These are phyloP conservation scores for Eublepharis macularius DNA, from an alignment of 2,113 vertebrate species.

Conservation along the genomic window DNA sequence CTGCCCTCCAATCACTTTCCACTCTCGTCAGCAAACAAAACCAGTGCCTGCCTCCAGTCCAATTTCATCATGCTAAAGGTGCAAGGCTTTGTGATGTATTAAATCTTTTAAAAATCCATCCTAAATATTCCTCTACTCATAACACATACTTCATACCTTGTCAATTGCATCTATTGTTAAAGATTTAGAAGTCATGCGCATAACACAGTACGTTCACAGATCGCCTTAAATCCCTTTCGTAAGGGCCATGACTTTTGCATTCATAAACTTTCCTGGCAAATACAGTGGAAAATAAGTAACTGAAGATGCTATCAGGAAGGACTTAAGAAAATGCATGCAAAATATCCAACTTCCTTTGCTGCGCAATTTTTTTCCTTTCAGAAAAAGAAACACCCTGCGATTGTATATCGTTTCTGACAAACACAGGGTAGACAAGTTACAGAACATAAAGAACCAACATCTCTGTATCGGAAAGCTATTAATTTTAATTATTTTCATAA, in stretches of 20 bases:
- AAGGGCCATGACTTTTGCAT: conserved; percentile 47
- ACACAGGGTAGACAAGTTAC: conserved; percentile 25
- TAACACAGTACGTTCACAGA: conserved; percentile 12
- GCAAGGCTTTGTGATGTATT: not conserved
- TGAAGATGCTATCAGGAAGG: conserved; percentile 49
- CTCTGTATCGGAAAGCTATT: conserved; percentile 39
- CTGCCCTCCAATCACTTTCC: no score
- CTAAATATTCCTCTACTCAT: not conserved
- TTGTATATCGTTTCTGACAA: conserved; percentile 2
- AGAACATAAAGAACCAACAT: conserved; percentile 38
- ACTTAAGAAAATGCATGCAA: not conserved
- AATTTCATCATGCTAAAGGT: not conserved
- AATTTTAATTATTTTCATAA: conserved; percentile 52
- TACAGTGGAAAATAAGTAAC: conserved; percentile 5
- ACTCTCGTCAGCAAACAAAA: no score
- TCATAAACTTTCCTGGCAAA: conserved; percentile 61
- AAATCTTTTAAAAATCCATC: not conserved
- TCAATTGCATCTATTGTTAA: not conserved
- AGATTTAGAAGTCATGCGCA: not conserved
- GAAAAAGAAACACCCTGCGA: conserved; percentile 12
- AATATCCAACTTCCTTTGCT: conserved; percentile 3
- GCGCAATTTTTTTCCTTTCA: not conserved
- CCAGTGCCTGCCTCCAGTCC: not conserved
- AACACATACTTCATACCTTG: not conserved
- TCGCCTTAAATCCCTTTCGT: conserved; percentile 52